A percentile compares a stretch with the other conserved stretches of the same genome.
Evolutionary conservation across 1,140 invertebrate genomes (phyloP).

Genomic region (Pogonomyrmex barbatus): DNA sequence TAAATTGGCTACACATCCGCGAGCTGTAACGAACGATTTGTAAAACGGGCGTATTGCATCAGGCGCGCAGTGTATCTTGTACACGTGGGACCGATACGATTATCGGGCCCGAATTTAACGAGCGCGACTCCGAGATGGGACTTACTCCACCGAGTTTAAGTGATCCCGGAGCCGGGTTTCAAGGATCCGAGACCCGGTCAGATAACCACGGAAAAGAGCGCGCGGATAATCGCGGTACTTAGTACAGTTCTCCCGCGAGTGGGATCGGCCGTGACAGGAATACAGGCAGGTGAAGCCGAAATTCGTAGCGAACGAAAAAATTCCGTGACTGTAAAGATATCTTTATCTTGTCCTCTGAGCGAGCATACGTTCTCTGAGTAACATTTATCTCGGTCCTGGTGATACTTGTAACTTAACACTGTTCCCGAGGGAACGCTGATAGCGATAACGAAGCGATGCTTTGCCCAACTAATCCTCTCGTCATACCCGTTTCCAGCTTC

Average conservation of each 20-base stretch:
- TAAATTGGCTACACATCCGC: conserved; percentile 47
- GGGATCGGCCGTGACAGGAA: conserved; percentile 40
- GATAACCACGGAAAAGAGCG: conserved; percentile 54
- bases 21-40: conserved; percentile 62
- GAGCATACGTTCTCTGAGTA: conserved; percentile 78
- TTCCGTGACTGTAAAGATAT: conserved; percentile 66
- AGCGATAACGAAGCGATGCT: conserved; percentile 61
- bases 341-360: conserved; percentile 74
- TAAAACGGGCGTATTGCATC: conserved; percentile 45
- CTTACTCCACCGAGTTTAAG: conserved; percentile 26
- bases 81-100: conserved; percentile 62
- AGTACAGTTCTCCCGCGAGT: conserved; percentile 61
- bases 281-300: conserved; percentile 69
- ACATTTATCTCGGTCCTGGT: conserved; percentile 76
- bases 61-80: conserved; percentile 23
- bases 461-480: not conserved
- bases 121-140: conserved; percentile 15
- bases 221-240: conserved; percentile 69
- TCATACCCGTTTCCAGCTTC: not conserved
- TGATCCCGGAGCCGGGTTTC: conserved; percentile 25
- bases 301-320: conserved; percentile 47
- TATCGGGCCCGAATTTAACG: conserved; percentile 58
- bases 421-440: conserved; percentile 74
- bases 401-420: conserved; percentile 80
- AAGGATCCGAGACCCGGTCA: not conserved